Base-by-base conservation (phyloP, 1,140 invertebrate species). In the Catajapyx aquilonaris region DNA sequence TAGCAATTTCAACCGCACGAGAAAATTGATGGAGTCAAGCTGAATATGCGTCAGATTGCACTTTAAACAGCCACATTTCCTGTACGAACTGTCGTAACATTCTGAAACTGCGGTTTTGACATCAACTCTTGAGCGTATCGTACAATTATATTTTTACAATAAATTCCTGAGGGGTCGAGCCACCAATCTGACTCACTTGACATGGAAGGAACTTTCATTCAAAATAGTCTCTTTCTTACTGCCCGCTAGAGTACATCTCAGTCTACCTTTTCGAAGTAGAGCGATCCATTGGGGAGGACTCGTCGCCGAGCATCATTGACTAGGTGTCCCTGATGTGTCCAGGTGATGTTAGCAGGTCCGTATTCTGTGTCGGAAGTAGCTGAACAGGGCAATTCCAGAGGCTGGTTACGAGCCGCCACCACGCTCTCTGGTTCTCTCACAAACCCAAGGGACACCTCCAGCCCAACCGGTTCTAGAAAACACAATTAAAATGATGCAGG, bases 241-340 rank as follows among this genome's bases (percentile, higher is more conserved):
- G 4, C 4, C 15, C 1, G 15, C 15, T 30, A 2, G 10, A 36
- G 34, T 18, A 37, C 20, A 36, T 16, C 35, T 20, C n/a, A n/a
- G n/a, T n/a, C n/a, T 20, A 55, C 46, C 40, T 46, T 50, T 25
- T 48, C 44, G 23, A 54, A 49, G 39, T 46, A 54, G 9, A 57
- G 46, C n/a, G 55, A 53, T 21, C 54, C 54, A 44, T 57, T 56
- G 37, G 41, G 19, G n/a, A 55, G 44, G 5, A 55, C 31, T 21
- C 45, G 35, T 10, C 49, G 40, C 33, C 49, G 39, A 7, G 39
- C 35, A 13, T 51, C 47, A 25, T 39, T 30, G 20, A 49, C 37
- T 13, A 35, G 40, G 31, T 28, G 20, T 30, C 43, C 47, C 34
- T 50, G 38, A 28, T 46, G 49, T 23, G 40, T 41, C 51, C 51